Percentiles rank a stretch among this genome's conserved stretches.
These are phyloP conservation scores for Adelges cooleyi DNA, from an alignment of 1,140 invertebrate genomes.

Conservation along the genomic window DNA sequence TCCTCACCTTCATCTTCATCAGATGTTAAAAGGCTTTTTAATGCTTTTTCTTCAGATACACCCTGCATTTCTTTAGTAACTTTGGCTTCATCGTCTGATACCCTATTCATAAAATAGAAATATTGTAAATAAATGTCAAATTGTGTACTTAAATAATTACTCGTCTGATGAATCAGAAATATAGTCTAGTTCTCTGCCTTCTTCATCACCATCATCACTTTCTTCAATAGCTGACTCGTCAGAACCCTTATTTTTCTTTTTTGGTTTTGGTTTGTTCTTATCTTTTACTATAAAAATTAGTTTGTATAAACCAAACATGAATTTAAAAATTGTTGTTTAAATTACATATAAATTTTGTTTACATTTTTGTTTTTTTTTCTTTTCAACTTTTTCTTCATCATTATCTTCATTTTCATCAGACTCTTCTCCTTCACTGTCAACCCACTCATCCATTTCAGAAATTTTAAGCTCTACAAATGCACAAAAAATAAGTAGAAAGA, in stretches of 20 bases:
- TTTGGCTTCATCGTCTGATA: conserved; percentile 63
- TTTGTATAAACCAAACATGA: too few species aligned
- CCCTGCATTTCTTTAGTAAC: conserved; percentile 56
- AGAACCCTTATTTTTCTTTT: conserved; percentile 61
- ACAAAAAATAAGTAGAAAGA: too few species aligned
- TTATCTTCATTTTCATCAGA: conserved; percentile 50
- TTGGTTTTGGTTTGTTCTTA: conserved; percentile 39
- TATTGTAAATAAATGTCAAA: neutral
- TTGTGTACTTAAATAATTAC: conserved; percentile 36
- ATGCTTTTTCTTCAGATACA: conserved; percentile 66
- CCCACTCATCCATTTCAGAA: conserved; percentile 90
- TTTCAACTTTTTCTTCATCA: conserved; percentile 52
- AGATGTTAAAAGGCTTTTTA: conserved; percentile 73
- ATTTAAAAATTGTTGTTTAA: conserved; percentile 26
- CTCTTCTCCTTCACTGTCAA: conserved; percentile 64
- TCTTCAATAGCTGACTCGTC: conserved; percentile 87
- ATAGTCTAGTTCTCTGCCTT: conserved; percentile 80
- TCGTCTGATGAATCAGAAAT: conserved; percentile 70
- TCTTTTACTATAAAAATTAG: conserved; percentile 12
- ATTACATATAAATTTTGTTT: conserved; percentile 37
- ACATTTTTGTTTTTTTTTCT: conserved; percentile 57
- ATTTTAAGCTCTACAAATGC: conserved; percentile 59
- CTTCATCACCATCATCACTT: conserved; percentile 91
- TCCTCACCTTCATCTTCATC: conserved; percentile 83
- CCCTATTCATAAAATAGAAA: conserved; percentile 41